Evolutionary conservation across 2,113 vertebrate species (phyloP).

Genomic region (Sisor rabdophorus): DNA sequence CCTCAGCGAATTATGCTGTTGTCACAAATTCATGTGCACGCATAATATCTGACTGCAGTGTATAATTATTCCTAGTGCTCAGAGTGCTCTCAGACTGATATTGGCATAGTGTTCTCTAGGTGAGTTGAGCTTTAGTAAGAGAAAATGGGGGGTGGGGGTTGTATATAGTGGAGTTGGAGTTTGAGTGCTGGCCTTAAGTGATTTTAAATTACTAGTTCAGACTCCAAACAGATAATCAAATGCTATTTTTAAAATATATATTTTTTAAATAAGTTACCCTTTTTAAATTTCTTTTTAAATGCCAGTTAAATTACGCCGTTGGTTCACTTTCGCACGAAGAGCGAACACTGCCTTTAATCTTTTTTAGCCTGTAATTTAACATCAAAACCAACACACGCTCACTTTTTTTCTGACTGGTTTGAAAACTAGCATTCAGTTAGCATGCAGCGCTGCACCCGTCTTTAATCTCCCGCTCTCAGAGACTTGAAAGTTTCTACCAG

Average conservation of each 20-base stretch:
- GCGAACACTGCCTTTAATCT: conserved; percentile 9
- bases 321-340: background rate
- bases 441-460: background rate
- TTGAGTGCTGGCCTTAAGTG: conserved; percentile 26
- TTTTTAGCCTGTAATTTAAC: conserved; percentile 15
- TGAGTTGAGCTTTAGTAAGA: conserved; percentile 48
- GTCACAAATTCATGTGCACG: conserved; percentile 35
- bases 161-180: background rate
- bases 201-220: conserved; percentile 49
- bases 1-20: conserved; percentile 46
- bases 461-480: background rate
- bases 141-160: conserved; percentile 23
- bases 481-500: conserved; percentile 14
- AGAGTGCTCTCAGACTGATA: conserved; percentile 60
- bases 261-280: conserved; percentile 12
- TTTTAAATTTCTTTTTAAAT: conserved; percentile 34
- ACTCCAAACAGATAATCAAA: conserved; percentile 41
- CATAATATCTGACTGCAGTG: conserved; percentile 54
- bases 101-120: conserved; percentile 47
- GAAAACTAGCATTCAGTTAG: background rate
- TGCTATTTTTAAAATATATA: conserved; percentile 36
- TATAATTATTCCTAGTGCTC: conserved; percentile 66
- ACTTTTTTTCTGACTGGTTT: conserved; percentile 7
- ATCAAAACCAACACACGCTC: conserved; percentile 29
- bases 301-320: background rate